These are phyloP conservation scores for Nemotelus pantherinus DNA, from an alignment of 2,888 invertebrate species.

Conservation along the genomic window DNA sequence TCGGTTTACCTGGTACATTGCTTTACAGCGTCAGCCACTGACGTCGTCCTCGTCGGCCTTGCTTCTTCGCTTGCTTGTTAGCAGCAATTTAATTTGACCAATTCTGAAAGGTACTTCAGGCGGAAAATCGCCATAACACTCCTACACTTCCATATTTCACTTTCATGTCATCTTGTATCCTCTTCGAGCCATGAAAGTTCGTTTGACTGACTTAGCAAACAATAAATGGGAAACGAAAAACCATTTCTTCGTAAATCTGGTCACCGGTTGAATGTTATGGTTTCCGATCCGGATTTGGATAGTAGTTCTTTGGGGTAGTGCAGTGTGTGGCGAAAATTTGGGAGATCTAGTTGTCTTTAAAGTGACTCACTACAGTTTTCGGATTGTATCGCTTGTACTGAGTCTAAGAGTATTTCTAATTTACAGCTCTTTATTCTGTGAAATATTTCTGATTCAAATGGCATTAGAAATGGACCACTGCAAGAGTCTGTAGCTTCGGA, in stretches of 20 bases:
- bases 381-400: no score
- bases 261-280: not conserved
- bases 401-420: no score
- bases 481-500: no score
- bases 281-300: not conserved
- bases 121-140: conserved; percentile 19
- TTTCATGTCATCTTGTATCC: not conserved
- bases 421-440: no score
- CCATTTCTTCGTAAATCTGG: not conserved
- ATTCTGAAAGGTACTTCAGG: not conserved
- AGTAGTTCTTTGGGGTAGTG: not conserved
- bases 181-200: not conserved
- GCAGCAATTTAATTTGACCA: conserved; percentile 1
- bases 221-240: not conserved
- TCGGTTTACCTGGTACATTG: no score
- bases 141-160: not conserved
- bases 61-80: not conserved
- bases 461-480: no score
- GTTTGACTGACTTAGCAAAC: not conserved
- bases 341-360: no score
- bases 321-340: no score
- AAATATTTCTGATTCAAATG: no score
- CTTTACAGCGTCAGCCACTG: no score
- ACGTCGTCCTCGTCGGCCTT: no score
- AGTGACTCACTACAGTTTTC: no score